Evolutionary conservation across 2,113 vertebrate genomes (phyloP).

Genomic region (Nipponia nippon): DNA sequence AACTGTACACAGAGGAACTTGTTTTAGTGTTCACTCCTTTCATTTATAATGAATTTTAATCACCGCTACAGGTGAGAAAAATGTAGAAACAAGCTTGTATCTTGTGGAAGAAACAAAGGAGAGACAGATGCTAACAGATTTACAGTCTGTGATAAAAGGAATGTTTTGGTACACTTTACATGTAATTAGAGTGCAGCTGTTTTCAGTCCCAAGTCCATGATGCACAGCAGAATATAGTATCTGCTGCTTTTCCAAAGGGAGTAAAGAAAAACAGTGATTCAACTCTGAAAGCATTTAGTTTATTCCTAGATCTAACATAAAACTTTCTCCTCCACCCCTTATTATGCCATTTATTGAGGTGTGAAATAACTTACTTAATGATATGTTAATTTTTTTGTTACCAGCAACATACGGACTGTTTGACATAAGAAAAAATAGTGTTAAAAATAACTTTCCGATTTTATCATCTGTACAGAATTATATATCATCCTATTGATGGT

Average conservation of each 20-base stretch:
- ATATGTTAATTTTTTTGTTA: slow-evolving; percentile 35
- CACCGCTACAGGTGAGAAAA: slow-evolving; percentile 88
- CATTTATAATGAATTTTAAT: slow-evolving; percentile 89
- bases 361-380: slow-evolving; percentile 24
- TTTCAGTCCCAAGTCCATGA: slow-evolving; percentile 79
- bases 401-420: neutral
- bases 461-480: neutral
- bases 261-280: slow-evolving; percentile 80
- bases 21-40: slow-evolving; percentile 86
- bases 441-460: neutral
- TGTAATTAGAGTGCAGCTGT: slow-evolving; percentile 90
- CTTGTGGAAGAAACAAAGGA: slow-evolving; percentile 83
- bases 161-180: slow-evolving; percentile 87
- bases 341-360: neutral
- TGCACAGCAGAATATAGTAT: slow-evolving; percentile 75
- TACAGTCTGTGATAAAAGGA: slow-evolving; percentile 86
- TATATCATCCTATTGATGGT: neutral
- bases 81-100: slow-evolving; percentile 90
- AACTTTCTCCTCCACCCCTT: slow-evolving; percentile 45
- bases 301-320: slow-evolving; percentile 63
- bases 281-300: slow-evolving; percentile 75
- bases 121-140: slow-evolving; percentile 85
- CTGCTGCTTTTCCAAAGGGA: slow-evolving; percentile 77
- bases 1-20: slow-evolving; percentile 87
- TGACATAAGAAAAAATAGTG: neutral